Conservation (phyloP, 2,113 vertebrate species). For the Oncorhynchus masou region DNA sequence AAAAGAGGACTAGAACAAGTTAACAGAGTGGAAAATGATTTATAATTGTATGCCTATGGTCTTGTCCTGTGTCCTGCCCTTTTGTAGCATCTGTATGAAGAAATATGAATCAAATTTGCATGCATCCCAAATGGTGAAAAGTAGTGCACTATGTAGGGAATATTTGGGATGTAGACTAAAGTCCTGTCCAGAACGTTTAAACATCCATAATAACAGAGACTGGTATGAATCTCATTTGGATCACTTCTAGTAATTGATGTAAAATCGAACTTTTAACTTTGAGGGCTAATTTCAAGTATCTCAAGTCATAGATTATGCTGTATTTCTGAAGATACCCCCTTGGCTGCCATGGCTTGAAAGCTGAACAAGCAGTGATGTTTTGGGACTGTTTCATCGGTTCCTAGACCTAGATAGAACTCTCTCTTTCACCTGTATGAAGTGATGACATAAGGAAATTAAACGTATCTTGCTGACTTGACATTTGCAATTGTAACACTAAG, state of each 20-base stretch:
- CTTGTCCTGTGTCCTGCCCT: no score
- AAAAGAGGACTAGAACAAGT: neutral
- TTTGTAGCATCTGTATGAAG: no score
- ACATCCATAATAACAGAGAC: neutral
- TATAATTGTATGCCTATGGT: neutral
- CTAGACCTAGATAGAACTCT: neutral
- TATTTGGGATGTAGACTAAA: neutral
- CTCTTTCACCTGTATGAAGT: neutral
- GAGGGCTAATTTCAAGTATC: neutral
- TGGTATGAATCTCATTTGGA: neutral
- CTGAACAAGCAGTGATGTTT: neutral
- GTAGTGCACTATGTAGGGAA: neutral
- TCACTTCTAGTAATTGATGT: neutral
- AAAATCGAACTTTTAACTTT: neutral
- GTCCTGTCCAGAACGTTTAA: neutral
- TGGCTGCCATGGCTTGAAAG: neutral
- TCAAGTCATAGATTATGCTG: neutral
- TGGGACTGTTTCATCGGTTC: neutral
- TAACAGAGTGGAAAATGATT: conserved; percentile 1
- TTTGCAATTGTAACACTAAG: conserved; percentile 17
- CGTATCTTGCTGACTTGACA: conserved; percentile 14
- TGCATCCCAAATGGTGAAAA: no score
- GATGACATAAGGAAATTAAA: neutral
- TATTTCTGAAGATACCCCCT: conserved; percentile 1
- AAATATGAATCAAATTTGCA: no score